Evolutionary conservation across 2,113 vertebrate species (phyloP).

Genomic region (Petrocephalus zakoni): DNA sequence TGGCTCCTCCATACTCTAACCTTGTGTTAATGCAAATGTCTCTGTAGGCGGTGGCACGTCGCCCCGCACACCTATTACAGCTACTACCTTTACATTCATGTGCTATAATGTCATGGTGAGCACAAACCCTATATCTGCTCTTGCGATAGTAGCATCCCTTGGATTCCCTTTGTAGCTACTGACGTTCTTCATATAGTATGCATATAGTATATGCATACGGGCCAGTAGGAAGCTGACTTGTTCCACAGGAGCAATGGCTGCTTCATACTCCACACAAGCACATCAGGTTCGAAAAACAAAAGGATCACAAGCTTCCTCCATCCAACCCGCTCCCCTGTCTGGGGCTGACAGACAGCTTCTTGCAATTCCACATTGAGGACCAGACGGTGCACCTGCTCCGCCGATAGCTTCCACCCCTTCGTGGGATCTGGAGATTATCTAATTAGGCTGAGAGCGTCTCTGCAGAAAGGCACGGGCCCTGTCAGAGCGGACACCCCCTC

Average conservation of each 20-base stretch:
- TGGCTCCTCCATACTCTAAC: neutral
- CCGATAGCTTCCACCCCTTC: conserved; percentile 21
- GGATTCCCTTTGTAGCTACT: neutral
- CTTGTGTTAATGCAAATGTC: neutral
- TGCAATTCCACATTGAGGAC: neutral
- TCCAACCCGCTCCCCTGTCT: neutral
- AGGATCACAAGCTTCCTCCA: neutral
- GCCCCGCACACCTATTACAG: neutral
- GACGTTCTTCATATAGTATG: neutral
- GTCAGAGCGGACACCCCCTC: conserved; percentile 36
- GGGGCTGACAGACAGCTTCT: conserved; percentile 1
- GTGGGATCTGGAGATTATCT: conserved; percentile 44
- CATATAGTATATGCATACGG: neutral
- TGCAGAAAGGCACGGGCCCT: conserved; percentile 22
- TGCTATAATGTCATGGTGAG: neutral
- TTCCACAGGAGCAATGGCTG: neutral
- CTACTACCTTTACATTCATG: neutral
- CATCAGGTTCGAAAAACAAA: neutral
- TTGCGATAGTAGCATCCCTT: neutral
- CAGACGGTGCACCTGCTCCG: neutral
- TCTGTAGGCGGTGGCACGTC: neutral
- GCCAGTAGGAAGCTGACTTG: neutral
- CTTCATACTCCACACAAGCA: neutral
- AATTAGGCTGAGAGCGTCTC: conserved; percentile 31
- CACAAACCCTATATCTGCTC: neutral